Evolutionary conservation across 2,113 vertebrate species (phyloP), one percentile per base, ranked within the genome.

Genomic region (Dicentrarchus labrax): DNA sequence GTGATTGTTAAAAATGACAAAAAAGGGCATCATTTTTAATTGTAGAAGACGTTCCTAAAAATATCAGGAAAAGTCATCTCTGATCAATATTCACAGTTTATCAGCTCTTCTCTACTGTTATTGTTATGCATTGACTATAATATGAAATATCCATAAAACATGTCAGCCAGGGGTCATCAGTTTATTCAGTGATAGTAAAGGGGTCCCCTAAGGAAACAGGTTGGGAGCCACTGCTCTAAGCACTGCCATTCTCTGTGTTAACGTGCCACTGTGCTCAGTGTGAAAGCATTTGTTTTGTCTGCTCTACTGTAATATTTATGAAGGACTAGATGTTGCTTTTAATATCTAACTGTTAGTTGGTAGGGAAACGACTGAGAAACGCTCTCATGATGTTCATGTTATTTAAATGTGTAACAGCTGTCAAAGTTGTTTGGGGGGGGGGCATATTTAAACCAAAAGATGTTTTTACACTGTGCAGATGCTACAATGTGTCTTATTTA

Each of bases 181-280:
- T 30, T 30, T 30, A 30, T 30, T 30, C 30, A 30, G 30, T 30
- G 30, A 30, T 30, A 30, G 30, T 30, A 30, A 30, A 30, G 30
- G 30, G 30, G 30, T 30, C 30, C 30, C 30, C 2, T 30, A 30
- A 30, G 30, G 30, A 30, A 30, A 30, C 30, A 30, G 30, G 30
- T 30, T 30, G 30, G 30, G 30, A 30, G 30, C 30, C 30, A 30
- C 30, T 30, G 30, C 30, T 15, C 12, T 4, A 88, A 86, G 54
- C 85, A 90, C 93, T 96, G 95, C 94, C 94, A 92, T 86, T 66
- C 2, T 85, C 5, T 88, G 11, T 84, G 73, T 86, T 80, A 36
- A 90, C 72, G 93, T 95, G 95, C 94, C 94, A 94, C 85, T 80
- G 70, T 78, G 75, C 76, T 91, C 64, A 13, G 60, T 81, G 74